Evolutionary conservation across 1,140 invertebrate species (phyloP), one percentile per base, ranked within the genome.

Genomic region (Drusus annulatus): DNA sequence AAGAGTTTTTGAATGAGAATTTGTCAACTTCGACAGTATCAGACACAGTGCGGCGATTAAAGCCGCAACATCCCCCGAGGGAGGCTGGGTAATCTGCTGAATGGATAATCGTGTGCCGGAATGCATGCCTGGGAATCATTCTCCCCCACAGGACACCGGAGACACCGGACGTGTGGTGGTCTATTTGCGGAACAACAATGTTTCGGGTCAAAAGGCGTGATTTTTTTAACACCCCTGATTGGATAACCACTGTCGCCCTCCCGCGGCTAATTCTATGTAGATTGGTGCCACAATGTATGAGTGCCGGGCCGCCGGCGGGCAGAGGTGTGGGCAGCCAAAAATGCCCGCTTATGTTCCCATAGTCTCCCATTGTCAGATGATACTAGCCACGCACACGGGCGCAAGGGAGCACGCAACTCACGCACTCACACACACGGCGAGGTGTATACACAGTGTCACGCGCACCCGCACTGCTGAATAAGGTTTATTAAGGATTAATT

Each of bases 261-360:
- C 62, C 28, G 62, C 28, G 23, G 62, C 28, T 65, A 65, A 65
- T 65, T 25, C 15, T 25, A 65, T 65, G 62, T 25, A 65, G 62
- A 65, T 65, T 65, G 62, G 7, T 21, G 25, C 23, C 62, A 65
- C 28, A 65, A 65, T 65, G 31, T 65, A 65, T 25, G 62, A 65
- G 23, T 10, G 10, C 23, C 17, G 62, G 28, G 25, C 25, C 62
- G 62, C 62, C 3, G 25, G 62, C 62, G 62, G 6, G 62, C 62
- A 0, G 56, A 65, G 62, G 62, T 65, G 62, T 65, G 62, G 62
- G 62, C 62, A 65, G 25, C 13, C 13, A 65, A 65, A 65, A 65
- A 65, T 65, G 62, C 62, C 62, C 21, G 62, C 62, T 65, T 28
- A 63, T 63, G 62, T 25, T 65, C 21, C 62, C 23, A 16, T 63